Evolutionary conservation across 92 coral and sea anemone genomes (phyloP), one percentile per base, ranked within the genome.

Genomic region (Ricordea florida): DNA sequence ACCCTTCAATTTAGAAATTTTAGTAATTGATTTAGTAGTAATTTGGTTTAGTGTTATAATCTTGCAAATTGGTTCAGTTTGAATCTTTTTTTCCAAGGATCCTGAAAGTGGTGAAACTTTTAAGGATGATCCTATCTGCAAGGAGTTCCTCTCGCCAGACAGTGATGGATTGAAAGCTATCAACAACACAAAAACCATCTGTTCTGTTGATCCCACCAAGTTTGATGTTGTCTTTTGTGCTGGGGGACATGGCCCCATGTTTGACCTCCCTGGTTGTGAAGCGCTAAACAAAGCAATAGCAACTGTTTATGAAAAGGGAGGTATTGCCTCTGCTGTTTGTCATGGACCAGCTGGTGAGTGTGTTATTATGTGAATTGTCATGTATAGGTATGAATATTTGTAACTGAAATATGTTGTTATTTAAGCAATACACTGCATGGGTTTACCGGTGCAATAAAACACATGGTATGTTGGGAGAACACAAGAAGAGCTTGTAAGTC

Each of bases 231-330:
- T 85, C 31, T 90, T 93, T 74, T 73, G 83, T 51, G 98, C 88
- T 66, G 98, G 98, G 10, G 98, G 98, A 24, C 98, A 93, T 66
- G 98, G 98, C 6, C 98, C 98, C 0, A 93, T 93, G 98, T 93
- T 88, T 70, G 98, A 93, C 65, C 63, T 88, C 1, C 90, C 98
- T 16, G 69, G 85, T 43, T 37, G 67, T 55, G 90, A 78, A 3
- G 51, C 42, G 1, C 42, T 81, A 16, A 68, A 93, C 57, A 82
- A 91, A 47, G 90, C 92, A 5, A 79, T 89, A 6, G 83, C 92
- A 17, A 67, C 83, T 23, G 62, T 93, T 16, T 93, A 81, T 69
- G 98, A 93, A 50, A 90, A 91, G 24, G 98, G 98, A 43, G 98
- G 98, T 22, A 62, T 93, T 52, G 98, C 78, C 6, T 76, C 98